These are phyloP conservation scores for Myrmecobius fasciatus DNA, from an alignment of 2,113 vertebrate species.

Conservation along the genomic window DNA sequence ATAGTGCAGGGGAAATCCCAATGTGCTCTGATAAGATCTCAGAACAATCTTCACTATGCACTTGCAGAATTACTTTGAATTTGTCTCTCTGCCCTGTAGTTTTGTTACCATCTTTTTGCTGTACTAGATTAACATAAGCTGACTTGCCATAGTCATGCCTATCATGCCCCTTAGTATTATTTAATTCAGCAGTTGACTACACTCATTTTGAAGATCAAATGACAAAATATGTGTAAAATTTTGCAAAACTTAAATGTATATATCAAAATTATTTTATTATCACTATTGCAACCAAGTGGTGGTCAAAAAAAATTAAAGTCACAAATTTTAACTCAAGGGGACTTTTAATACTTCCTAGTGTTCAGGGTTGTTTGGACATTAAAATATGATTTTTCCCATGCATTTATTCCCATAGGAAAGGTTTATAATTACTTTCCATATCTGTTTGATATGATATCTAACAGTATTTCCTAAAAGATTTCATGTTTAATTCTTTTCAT, in stretches of 20 bases:
- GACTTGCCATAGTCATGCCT: background rate
- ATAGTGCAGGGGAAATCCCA: background rate
- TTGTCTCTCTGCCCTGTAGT: background rate
- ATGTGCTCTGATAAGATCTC: background rate
- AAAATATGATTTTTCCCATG: background rate
- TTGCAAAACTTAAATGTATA: background rate
- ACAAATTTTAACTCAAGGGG: background rate
- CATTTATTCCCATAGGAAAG: background rate
- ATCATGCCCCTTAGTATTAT: background rate
- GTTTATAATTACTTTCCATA: background rate
- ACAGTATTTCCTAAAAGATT: background rate
- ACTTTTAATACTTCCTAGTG: background rate
- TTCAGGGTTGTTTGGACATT: background rate
- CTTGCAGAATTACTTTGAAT: background rate
- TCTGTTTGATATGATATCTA: background rate
- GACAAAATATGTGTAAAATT: background rate
- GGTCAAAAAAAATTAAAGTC: too few relatives aligned
- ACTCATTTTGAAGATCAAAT: background rate
- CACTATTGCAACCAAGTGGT: background rate
- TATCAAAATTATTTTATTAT: background rate
- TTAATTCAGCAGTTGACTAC: background rate
- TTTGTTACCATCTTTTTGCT: background rate
- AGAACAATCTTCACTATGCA: background rate
- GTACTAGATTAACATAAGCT: background rate
- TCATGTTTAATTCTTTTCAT: too few relatives aligned